Base-by-base conservation (phyloP, 2,888 invertebrate species). In the Acronicta leporina region DNA sequence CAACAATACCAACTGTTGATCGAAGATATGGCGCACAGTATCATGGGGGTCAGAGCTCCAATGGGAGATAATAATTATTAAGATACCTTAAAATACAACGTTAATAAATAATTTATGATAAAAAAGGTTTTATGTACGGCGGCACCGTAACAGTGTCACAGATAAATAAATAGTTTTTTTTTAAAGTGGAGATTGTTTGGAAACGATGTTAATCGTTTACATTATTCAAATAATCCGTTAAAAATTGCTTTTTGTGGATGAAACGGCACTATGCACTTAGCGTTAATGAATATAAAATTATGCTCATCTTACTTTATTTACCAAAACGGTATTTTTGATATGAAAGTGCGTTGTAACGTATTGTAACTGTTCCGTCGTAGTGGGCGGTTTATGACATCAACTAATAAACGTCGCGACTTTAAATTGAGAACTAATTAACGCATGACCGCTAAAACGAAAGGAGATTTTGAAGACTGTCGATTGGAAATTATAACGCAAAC, bases 361-460 rank as follows among this genome's bases (percentile, higher is more conserved):
- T 13, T 43, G 50, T 72, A 78, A 73, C 78, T 65, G 77, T 76
- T 56, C 53, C 46, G 50, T 51, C 54, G 9, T 35, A 14, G 75
- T 78, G 79, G 80, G 75, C 74, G 80, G 73, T 73, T 78, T 75
- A 73, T 72, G 62, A 64, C 52, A 25, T 59, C 49, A 69, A 59
- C 58, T 52, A 68, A 72, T 70, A 70, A 69, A 54, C 67, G 30
- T 38, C 13, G 43, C 50, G 55, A 57, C 62, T 43, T 44, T 44
- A 55, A 55, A 79, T 73, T 70, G 66, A 66, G 59, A 68, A 68
- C 68, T 53, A 76, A 81, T 76, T 80, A 80, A 76, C 74, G 63
- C 53, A 53, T 47, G 20, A 58, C 41, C 64, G 79, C 68, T 78
- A 82, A 79, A 76, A 61, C 49, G 25, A 64, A 64, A 69, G 42